These are phyloP conservation scores for Malthinus flaveolus DNA, from an alignment of 2,888 invertebrate genomes.

Conservation along the genomic window DNA sequence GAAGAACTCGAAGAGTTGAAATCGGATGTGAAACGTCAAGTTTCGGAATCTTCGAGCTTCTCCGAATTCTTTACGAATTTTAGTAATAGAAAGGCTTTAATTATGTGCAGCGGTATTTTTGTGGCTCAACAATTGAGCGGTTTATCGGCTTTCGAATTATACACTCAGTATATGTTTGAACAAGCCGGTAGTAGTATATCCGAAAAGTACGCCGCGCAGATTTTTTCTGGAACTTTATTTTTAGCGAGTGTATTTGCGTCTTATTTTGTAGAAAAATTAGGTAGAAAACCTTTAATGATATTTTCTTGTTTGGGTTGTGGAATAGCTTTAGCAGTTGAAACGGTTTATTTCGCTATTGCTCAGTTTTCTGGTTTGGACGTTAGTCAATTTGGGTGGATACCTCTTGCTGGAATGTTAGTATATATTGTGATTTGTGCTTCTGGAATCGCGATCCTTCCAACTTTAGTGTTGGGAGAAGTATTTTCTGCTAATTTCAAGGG, in stretches of 20 bases:
- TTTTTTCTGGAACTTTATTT: conserved; percentile 35
- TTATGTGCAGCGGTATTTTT: conserved; percentile 37
- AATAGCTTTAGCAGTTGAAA: conserved; percentile 35
- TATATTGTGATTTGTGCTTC: conserved; percentile 31
- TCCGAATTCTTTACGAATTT: conserved; percentile 41
- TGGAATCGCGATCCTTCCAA: conserved; percentile 44
- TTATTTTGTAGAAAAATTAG: conserved; percentile 40
- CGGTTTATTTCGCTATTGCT: conserved; percentile 41
- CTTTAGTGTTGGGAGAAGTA: conserved; percentile 43
- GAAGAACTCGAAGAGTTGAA: conserved; percentile 39
- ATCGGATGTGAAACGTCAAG: conserved; percentile 42
- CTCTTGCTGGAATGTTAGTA: conserved; percentile 41
- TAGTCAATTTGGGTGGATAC: conserved; percentile 39
- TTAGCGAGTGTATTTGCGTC: conserved; percentile 29
- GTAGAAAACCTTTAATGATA: conserved; percentile 41
- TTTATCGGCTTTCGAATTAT: conserved; percentile 40
- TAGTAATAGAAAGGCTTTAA: conserved; percentile 42
- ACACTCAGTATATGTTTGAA: conserved; percentile 46
- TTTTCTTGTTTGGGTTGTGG: conserved; percentile 38
- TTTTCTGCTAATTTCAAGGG: conserved; percentile 45
- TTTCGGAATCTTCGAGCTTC: conserved; percentile 41
- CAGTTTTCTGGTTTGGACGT: conserved; percentile 24
- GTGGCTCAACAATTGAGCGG: conserved; percentile 46
- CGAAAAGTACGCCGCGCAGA: conserved; percentile 42
- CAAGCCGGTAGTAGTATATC: conserved; percentile 45